Base-by-base conservation (phyloP, 1,140 invertebrate genomes). In the Solen grandis region DNA sequence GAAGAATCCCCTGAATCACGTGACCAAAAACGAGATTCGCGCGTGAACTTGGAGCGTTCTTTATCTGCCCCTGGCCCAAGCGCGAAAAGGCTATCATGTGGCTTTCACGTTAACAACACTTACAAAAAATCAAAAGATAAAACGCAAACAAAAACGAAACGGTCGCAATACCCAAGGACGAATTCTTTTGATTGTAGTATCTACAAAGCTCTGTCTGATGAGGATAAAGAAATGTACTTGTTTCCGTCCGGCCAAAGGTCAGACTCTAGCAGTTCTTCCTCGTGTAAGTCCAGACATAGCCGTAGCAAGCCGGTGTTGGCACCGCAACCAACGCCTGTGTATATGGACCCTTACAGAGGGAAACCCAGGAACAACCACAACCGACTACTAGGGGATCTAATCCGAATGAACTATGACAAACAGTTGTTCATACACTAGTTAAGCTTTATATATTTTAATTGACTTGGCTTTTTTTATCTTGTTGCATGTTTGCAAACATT, bases 331-430 rank as follows among this genome's bases (percentile, higher is more conserved):
- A 78, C 81, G 0, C 60, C 79, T 2, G 79, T 85, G 36, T 85
- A 85, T 50, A 80, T 83, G 55, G 84, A 85, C 27, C 84, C 84
- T 50, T 72, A 83, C 52, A 66, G 84, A 38, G 72, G 72, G 54
- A 82, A 82, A 69, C 77, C 73, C 2, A 22, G 63, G 22, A 63
- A 54, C 19, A 78, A 72, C 1, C 82, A 83, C 46, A 84, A 84
- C 35, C 78, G 81, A 55, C 65, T 85, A 13, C 50, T 85, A 22
- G 77, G 81, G 22, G 84, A 85, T 59, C 55, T 85, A 29, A 85
- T 85, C 19, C 60, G 84, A 2, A 85, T 85, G 84, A 85, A 85
- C 41, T 83, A 85, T 79, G 84, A 85, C 36, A 85, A 82, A 75
- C 84, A 85, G 33, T 66, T 72, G 41, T 69, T 78, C 25, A 66